Percentiles rank a stretch among this genome's conserved stretches.
These are phyloP conservation scores for Neomorphus geoffroyi DNA, from an alignment of 2,797 vertebrate species.

Conservation along the genomic window DNA sequence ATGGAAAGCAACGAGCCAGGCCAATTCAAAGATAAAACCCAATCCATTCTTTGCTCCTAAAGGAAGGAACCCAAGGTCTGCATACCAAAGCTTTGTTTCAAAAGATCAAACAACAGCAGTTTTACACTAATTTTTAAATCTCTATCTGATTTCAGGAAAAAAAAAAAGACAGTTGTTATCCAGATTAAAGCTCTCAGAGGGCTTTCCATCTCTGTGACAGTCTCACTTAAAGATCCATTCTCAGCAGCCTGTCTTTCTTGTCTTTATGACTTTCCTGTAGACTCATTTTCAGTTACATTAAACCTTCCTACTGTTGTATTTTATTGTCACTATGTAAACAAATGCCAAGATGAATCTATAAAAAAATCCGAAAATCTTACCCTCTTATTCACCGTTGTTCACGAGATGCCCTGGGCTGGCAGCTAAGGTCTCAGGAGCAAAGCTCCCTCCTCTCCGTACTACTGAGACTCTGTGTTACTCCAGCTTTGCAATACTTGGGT, in stretches of 20 bases:
- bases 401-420: not conserved
- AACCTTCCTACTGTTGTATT: not conserved
- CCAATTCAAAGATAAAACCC: not conserved
- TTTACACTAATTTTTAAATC: not conserved
- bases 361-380: not conserved
- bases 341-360: not conserved
- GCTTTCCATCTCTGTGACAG: not conserved
- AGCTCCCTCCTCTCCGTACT: not conserved
- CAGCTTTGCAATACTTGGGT: not conserved
- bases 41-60: not conserved
- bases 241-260: not conserved
- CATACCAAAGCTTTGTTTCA: not conserved
- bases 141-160: not conserved
- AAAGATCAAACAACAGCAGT: not conserved
- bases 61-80: not conserved
- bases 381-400: not conserved
- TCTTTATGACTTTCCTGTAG: not conserved
- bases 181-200: not conserved
- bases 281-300: not conserved
- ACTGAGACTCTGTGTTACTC: not conserved
- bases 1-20: not conserved
- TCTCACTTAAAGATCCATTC: not conserved
- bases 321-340: not conserved
- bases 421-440: not conserved
- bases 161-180: not conserved